Percentiles rank a stretch among this genome's conserved stretches.
These are phyloP conservation scores for Rhamphomyia laevipes DNA, from an alignment of 2,888 invertebrate species.

Conservation along the genomic window DNA sequence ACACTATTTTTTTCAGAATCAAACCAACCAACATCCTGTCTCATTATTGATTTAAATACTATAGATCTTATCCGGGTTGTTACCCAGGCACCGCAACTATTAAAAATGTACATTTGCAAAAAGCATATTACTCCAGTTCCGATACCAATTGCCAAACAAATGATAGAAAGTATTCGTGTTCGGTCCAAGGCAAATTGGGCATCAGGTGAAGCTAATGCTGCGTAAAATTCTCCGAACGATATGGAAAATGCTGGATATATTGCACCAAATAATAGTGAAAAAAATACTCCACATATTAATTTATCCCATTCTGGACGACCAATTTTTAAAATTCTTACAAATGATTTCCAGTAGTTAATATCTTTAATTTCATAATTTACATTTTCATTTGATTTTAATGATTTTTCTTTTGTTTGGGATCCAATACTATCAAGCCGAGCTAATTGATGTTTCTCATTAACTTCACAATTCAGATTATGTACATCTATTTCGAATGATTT, in stretches of 20 bases:
- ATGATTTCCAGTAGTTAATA: slow-evolving; percentile 19
- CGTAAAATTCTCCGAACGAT: slow-evolving; percentile 62
- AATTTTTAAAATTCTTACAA: slow-evolving; percentile 44
- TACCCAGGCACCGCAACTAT: slow-evolving; percentile 59
- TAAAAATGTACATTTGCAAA: slow-evolving; percentile 60
- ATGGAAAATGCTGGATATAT: slow-evolving; percentile 64
- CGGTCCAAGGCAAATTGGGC: slow-evolving; percentile 41
- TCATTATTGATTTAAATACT: slow-evolving; percentile 51
- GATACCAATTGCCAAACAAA: slow-evolving; percentile 51
- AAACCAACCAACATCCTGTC: slow-evolving; percentile 65
- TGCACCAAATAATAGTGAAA: slow-evolving; percentile 53
- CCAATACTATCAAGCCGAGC: neutral
- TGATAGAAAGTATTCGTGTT: slow-evolving; percentile 46
- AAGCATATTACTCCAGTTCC: slow-evolving; percentile 52
- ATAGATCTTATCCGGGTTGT: slow-evolving; percentile 44
- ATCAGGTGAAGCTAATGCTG: slow-evolving; percentile 33
- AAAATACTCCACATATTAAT: slow-evolving; percentile 48
- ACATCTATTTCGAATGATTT: slow-evolving; percentile 33
- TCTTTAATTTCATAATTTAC: slow-evolving; percentile 2
- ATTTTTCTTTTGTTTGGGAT: neutral
- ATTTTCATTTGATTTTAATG: neutral
- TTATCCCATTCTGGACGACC: slow-evolving; percentile 52
- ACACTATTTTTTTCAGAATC: slow-evolving; percentile 54
- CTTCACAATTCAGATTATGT: slow-evolving; percentile 25
- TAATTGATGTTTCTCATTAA: neutral